Conservation (phyloP, 2,797 vertebrate species). For the Steatocranus sp. region DNA sequence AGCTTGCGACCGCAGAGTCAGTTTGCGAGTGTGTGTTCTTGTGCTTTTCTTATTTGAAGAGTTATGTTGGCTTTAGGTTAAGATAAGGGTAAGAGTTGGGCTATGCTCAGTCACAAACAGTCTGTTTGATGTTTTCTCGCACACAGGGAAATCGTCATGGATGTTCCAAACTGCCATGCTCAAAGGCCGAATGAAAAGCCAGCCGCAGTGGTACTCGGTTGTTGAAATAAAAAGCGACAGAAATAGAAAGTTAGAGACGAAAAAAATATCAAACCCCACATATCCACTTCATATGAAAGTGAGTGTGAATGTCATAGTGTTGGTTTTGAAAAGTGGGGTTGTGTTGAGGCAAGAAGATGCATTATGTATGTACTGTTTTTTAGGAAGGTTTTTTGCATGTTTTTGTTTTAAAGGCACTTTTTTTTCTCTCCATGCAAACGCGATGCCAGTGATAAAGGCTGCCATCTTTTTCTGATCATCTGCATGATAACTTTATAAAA, state of each 20-base stretch:
- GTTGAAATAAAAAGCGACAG: neutral
- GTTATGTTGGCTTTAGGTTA: neutral
- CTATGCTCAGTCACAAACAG: neutral
- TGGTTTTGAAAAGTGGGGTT: neutral
- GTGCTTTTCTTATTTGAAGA: neutral
- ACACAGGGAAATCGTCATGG: neutral
- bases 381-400: neutral
- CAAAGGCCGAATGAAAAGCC: neutral
- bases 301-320: neutral
- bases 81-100: neutral
- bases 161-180: neutral
- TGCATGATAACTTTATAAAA: neutral
- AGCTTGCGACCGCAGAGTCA: neutral
- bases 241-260: neutral
- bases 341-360: neutral
- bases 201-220: neutral
- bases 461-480: neutral
- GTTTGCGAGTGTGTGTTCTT: neutral
- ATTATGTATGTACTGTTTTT: neutral
- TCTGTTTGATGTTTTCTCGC: neutral
- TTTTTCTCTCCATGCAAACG: neutral
- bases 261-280: neutral
- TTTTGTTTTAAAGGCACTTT: neutral
- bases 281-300: neutral
- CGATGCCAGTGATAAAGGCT: neutral